Evolutionary conservation across 2,888 invertebrate genomes (phyloP).

Genomic region (Thereva nobilitata): DNA sequence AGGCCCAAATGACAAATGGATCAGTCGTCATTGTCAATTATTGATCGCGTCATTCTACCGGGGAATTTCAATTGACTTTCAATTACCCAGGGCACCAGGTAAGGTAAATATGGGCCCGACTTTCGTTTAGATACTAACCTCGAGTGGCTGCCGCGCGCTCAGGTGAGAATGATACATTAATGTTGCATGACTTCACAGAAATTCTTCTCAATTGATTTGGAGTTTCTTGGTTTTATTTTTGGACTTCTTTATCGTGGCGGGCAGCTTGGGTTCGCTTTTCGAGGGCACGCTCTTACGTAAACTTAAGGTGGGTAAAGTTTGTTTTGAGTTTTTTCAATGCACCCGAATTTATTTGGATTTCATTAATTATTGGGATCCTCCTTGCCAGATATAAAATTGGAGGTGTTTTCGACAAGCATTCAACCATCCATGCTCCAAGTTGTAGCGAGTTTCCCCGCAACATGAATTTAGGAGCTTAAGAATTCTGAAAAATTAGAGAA

Average conservation of each 20-base stretch:
- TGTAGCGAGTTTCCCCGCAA: too few relatives aligned
- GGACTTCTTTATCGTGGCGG: not conserved
- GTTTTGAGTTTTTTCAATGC: too few relatives aligned
- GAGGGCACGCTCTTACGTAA: too few relatives aligned
- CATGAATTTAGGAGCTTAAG: too few relatives aligned
- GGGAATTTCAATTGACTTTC: constrained; percentile 42
- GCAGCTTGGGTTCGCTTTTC: too few relatives aligned
- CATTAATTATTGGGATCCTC: too few relatives aligned
- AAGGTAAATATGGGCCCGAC: constrained; percentile 14
- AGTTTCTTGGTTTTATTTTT: constrained; percentile 2
- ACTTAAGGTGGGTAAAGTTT: too few relatives aligned
- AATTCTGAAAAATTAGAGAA: too few relatives aligned
- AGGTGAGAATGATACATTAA: constrained; percentile 36
- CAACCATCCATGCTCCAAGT: too few relatives aligned
- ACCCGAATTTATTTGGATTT: too few relatives aligned
- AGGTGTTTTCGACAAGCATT: too few relatives aligned
- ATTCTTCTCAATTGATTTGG: constrained; percentile 1
- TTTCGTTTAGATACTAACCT: constrained; percentile 34
- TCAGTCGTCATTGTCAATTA: constrained; percentile 39
- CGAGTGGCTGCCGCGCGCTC: constrained; percentile 34
- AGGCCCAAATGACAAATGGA: constrained; percentile 41
- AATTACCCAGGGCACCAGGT: constrained; percentile 31
- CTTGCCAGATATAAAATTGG: too few relatives aligned
- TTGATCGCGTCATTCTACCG: constrained; percentile 41
- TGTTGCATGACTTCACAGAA: constrained; percentile 29